phyloP scores from a whole-genome alignment of 2,888 invertebrate species.

The Phragmatobia fuliginosa region DNA sequence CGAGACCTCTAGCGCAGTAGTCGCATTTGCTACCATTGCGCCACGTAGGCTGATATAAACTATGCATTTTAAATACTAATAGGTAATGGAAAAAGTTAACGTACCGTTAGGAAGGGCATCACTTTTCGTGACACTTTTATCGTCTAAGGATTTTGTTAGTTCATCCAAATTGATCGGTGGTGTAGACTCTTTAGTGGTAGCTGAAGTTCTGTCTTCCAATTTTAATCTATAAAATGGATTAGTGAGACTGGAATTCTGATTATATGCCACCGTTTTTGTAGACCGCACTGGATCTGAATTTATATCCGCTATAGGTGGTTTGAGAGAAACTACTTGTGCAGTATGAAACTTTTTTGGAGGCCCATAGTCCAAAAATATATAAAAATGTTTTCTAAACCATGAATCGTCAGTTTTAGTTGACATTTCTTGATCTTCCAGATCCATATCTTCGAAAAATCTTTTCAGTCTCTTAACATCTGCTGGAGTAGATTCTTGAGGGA shows the following conservation, averaged over 20 bases:
- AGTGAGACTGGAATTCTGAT: not conserved
- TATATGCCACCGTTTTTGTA: not conserved
- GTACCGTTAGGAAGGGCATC: not conserved
- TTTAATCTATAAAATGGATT: not conserved
- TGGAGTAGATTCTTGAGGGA: not conserved
- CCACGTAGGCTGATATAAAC: not conserved
- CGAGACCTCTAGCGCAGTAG: too few species aligned
- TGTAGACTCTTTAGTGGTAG: not conserved
- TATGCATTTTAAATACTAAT: not conserved
- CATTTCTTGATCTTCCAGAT: conserved; percentile 69
- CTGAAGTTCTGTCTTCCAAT: not conserved
- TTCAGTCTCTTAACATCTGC: conserved; percentile 33
- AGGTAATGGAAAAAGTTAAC: not conserved
- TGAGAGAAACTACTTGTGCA: conserved; percentile 67
- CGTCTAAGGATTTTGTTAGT: conserved; percentile 26
- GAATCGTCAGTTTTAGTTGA: conserved; percentile 74
- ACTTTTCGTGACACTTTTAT: not conserved
- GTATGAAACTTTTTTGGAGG: conserved; percentile 59
- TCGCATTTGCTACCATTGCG: too few species aligned
- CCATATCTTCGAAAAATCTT: conserved; percentile 64
- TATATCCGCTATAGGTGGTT: conserved; percentile 45
- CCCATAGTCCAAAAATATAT: conserved; percentile 66
- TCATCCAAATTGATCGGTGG: conserved; percentile 26
- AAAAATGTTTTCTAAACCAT: conserved; percentile 78
- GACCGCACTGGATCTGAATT: not conserved